Percentiles rank a stretch among this genome's conserved stretches.
Conservation (phyloP, 1,140 invertebrate genomes). For the Alviniconcha marisindica region DNA sequence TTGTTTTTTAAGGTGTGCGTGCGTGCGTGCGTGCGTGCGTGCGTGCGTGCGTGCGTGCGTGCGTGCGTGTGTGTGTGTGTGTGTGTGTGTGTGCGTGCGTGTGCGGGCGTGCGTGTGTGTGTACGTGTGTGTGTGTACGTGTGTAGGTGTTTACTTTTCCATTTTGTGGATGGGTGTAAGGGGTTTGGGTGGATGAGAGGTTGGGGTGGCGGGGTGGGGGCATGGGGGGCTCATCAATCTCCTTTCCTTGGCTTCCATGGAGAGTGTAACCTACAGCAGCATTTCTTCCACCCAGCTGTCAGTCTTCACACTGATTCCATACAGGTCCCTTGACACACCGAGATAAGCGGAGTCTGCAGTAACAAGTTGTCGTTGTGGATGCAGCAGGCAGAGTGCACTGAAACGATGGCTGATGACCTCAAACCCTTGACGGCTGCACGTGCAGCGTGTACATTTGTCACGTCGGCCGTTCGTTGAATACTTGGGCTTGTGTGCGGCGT, state of each 20-base stretch:
- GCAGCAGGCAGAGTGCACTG: no score
- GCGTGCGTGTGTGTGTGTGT: background rate
- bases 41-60: no score
- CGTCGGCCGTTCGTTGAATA: no score
- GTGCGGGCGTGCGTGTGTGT: background rate
- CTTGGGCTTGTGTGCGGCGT: no score
- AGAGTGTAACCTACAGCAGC: constrained; percentile 98
- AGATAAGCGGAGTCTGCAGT: no score
- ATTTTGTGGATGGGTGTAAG: no score
- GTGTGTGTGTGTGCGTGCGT: background rate
- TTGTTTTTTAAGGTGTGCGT: background rate
- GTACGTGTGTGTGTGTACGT: constrained; percentile 26
- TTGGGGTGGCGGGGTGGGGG: constrained; percentile 95
- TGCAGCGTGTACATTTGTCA: no score
- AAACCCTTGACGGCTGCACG: no score
- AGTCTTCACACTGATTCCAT: background rate
- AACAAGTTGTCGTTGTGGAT: no score
- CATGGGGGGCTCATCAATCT: constrained; percentile 95
- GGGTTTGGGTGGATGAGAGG: no score
- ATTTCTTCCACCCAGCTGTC: constrained; percentile 97
- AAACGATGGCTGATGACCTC: no score
- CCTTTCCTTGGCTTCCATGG: constrained; percentile 97
- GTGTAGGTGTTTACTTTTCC: constrained; percentile 86
- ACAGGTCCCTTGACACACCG: background rate
- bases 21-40: no score